Percentiles rank a stretch among this genome's conserved stretches.
Evolutionary conservation across 53 echinoderm and acorn worm genomes (phyloP).

Genomic region (Glandiceps talaboti): DNA sequence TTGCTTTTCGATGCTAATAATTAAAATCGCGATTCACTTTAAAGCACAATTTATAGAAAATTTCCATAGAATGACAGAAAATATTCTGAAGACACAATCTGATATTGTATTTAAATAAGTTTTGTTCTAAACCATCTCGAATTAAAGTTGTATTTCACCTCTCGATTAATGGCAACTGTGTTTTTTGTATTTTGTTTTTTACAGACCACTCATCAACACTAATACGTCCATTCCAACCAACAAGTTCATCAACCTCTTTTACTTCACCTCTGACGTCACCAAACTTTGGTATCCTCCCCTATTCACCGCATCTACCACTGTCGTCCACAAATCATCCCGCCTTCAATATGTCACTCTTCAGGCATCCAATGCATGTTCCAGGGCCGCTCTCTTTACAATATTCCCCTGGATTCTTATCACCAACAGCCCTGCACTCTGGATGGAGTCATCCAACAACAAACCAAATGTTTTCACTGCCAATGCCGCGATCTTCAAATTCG

Average conservation of each 20-base stretch:
- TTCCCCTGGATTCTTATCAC: neutral
- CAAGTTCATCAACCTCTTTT: too few species aligned
- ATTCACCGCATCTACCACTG: neutral
- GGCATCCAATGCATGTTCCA: neutral
- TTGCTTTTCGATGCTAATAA: too few species aligned
- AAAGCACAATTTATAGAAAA: too few species aligned
- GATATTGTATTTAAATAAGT: too few species aligned
- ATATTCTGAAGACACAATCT: too few species aligned
- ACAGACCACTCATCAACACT: neutral
- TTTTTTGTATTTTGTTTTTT: too few species aligned
- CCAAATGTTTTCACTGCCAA: neutral
- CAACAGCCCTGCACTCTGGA: neutral
- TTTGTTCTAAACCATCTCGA: too few species aligned
- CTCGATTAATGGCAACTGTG: too few species aligned
- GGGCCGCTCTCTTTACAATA: neutral
- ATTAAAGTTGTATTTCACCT: too few species aligned
- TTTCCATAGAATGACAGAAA: too few species aligned
- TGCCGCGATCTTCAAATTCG: neutral
- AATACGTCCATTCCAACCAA: neutral
- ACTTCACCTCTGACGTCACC: neutral
- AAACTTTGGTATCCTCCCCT: neutral
- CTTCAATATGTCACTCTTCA: neutral
- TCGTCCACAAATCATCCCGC: neutral
- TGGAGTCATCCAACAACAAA: neutral
- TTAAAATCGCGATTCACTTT: too few species aligned